A percentile compares a stretch with the other conserved stretches of the same genome.
Evolutionary conservation across 2,888 invertebrate species (phyloP).

Genomic region (Xiphydria camelus): DNA sequence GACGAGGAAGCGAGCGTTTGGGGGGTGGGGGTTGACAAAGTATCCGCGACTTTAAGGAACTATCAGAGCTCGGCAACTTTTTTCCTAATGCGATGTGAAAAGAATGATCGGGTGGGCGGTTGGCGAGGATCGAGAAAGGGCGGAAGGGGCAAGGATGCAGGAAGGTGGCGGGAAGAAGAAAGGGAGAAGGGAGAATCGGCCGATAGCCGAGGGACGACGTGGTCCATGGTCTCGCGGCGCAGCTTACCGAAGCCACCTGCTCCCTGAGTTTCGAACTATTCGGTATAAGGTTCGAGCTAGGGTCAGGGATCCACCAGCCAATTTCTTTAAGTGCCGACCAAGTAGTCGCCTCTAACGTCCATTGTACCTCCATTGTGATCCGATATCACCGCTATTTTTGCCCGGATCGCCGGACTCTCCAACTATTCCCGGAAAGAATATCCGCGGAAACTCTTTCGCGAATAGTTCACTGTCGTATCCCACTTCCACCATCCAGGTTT

Average conservation of each 20-base stretch:
- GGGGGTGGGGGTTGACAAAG: too few species aligned
- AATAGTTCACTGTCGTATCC: too few species aligned
- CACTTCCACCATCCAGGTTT: too few species aligned
- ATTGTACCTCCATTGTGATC: slow-evolving; percentile 47
- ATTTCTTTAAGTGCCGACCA: slow-evolving; percentile 52
- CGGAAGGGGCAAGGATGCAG: not conserved
- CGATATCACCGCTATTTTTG: slow-evolving; percentile 46
- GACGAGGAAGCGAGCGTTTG: not conserved
- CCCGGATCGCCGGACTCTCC: slow-evolving; percentile 33
- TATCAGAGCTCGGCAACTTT: not conserved
- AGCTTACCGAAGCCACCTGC: slow-evolving; percentile 27
- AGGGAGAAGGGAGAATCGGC: too few species aligned
- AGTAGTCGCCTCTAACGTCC: slow-evolving; percentile 31
- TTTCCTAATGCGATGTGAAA: not conserved
- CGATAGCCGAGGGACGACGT: too few species aligned
- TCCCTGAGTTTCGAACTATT: slow-evolving; percentile 46
- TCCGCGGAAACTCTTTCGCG: too few species aligned
- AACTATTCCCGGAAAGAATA: too few species aligned
- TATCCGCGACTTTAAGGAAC: too few species aligned
- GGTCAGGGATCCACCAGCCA: slow-evolving; percentile 51
- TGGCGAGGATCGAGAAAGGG: not conserved
- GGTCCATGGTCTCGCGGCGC: not conserved
- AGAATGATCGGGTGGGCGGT: slow-evolving; percentile 1
- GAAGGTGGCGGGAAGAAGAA: too few species aligned
- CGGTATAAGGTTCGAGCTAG: slow-evolving; percentile 38